Percentiles rank a stretch among this genome's conserved stretches.
phyloP scores from a whole-genome alignment of 2,797 vertebrate species.

The Malacoraja senta region DNA sequence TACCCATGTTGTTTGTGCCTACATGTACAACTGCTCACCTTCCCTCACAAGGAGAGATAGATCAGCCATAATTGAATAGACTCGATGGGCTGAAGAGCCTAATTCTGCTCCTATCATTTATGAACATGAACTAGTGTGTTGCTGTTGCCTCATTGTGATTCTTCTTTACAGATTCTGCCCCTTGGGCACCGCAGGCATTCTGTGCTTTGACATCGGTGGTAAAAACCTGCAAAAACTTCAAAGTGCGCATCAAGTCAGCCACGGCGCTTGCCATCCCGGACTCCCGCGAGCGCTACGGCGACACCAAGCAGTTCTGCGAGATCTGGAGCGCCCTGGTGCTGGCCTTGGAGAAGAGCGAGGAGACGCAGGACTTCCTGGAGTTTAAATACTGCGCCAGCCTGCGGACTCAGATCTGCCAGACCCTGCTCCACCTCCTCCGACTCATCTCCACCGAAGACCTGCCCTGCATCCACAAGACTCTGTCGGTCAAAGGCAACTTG shows the following conservation, averaged over 20 bases:
- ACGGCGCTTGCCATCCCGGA: conserved; percentile 74
- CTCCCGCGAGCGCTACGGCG: conserved; percentile 68
- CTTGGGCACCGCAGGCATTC: conserved; percentile 75
- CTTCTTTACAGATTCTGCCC: conserved; percentile 63
- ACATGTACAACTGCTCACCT: too few relatives aligned
- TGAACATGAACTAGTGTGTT: not conserved
- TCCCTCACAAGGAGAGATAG: too few relatives aligned
- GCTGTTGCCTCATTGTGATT: not conserved
- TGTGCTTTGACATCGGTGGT: conserved; percentile 74
- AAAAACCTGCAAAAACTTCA: conserved; percentile 90
- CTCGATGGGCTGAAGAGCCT: too few relatives aligned
- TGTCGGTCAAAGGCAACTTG: conserved; percentile 54
- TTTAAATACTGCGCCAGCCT: conserved; percentile 89
- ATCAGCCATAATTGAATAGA: too few relatives aligned
- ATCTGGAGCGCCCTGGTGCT: conserved; percentile 77
- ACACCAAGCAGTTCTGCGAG: conserved; percentile 59
- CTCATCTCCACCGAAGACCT: conserved; percentile 68
- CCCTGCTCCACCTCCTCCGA: conserved; percentile 74
- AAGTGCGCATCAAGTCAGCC: conserved; percentile 89
- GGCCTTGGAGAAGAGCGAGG: conserved; percentile 80
- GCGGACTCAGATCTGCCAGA: conserved; percentile 72
- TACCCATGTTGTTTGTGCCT: too few relatives aligned
- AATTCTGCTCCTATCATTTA: too few relatives aligned
- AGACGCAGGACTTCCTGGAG: conserved; percentile 83
- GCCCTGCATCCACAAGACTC: conserved; percentile 50